phyloP scores from a whole-genome alignment of 2,797 vertebrate genomes.

The Enteromius trimaculatus region DNA sequence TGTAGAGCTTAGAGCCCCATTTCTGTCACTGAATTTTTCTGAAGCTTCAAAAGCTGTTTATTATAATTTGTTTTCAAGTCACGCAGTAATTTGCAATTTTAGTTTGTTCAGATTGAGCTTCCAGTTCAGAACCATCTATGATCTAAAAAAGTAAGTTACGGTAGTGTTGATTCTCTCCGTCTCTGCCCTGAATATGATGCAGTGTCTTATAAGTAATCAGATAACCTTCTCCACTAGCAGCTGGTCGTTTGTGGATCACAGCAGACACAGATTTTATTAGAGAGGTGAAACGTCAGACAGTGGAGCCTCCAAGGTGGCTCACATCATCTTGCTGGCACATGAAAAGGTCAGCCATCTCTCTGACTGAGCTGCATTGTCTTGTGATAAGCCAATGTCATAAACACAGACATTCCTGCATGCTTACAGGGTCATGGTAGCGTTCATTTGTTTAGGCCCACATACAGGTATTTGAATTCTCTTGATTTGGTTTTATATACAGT shows the following conservation, averaged over 20 bases:
- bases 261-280: slow-evolving; percentile 66
- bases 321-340: slow-evolving; percentile 38
- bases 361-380: slow-evolving; percentile 31
- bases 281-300: slow-evolving; percentile 66
- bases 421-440: not conserved
- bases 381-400: slow-evolving; percentile 32
- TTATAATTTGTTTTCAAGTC: no score
- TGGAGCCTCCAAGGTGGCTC: slow-evolving; percentile 26
- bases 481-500: not conserved
- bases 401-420: not conserved
- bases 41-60: no score
- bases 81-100: not conserved
- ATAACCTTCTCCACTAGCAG: slow-evolving; percentile 63
- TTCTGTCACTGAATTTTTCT: no score
- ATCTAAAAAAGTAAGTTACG: not conserved
- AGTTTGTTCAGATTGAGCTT: slow-evolving; percentile 8
- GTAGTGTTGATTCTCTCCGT: not conserved
- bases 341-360: slow-evolving; percentile 51
- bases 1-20: no score
- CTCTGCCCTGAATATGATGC: slow-evolving; percentile 30
- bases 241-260: slow-evolving; percentile 60
- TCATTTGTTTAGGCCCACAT: not conserved
- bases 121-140: not conserved
- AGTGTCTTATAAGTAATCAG: slow-evolving; percentile 64
- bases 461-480: not conserved